Base-by-base conservation (phyloP, 2,113 vertebrate species). In the Antennarius striatus region DNA sequence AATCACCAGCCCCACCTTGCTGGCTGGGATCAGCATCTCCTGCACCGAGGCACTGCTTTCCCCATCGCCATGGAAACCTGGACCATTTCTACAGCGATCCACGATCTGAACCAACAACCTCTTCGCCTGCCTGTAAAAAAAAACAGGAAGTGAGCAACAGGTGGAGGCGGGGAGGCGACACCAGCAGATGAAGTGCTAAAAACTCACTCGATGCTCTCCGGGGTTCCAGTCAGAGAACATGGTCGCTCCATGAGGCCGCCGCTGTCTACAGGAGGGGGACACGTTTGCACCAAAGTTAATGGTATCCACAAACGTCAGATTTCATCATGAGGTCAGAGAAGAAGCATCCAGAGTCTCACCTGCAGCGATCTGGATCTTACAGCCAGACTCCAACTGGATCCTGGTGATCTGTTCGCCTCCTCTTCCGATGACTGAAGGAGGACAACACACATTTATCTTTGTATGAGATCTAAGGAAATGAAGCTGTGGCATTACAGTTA, bases 401-500 rank as follows among this genome's bases (percentile, higher is more conserved):
- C 96, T 95, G 16, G 96, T 98, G 77, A 99, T 98, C 89, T 99
- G 97, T 84, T 99, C 98, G 52, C 98, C 98, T 74, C 98, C 98
- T 94, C 98, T 90, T 56, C 97, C 98, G 75, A 99, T 99, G 73
- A 99, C 98, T 99, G 86, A 1, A 76, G 43, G 13, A 70, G 46
- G 46, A 65, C 11, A 10, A 43, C 11, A 14, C 42, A 3, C 42
- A 11, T 43, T 5, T 8, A 11, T 43, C 42, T 12, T 36, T 15
- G 14, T 14, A 6, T 47, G 12, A 15, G 45, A 15, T 47, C 12
- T 3, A 7, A 2, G 5, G 32, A 36, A 7, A 7, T 36, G 32
- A 7, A 36, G 32, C 22, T 22, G 32, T 7, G 32, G 32, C 32
- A 2, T 22, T 22, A 22, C 22, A 22, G 22, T 22, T 1, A 22